Conservation (phyloP, 2,113 vertebrate genomes). For the Burhinus bistriatus region DNA sequence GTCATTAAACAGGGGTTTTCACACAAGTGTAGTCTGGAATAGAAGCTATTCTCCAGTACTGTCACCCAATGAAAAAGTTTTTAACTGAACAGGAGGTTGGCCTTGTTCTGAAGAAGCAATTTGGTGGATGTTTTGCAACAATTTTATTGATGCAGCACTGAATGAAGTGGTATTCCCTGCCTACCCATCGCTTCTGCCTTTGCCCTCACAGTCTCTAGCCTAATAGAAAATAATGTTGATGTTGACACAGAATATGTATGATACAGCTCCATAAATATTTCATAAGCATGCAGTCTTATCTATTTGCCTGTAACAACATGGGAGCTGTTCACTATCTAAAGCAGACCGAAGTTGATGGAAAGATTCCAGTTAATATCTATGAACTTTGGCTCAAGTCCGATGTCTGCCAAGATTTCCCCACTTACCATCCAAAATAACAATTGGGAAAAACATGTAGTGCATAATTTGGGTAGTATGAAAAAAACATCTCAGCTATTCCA, state of each 20-base stretch:
- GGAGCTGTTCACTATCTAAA: slow-evolving; percentile 1
- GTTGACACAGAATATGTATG: neutral
- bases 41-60: neutral
- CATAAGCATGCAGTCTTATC: neutral
- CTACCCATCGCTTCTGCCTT: neutral
- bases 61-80: neutral
- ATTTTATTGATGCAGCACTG: neutral
- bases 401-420: neutral
- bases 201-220: neutral
- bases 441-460: neutral
- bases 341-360: neutral
- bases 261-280: slow-evolving; percentile 32
- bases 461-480: neutral
- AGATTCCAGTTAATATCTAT: neutral
- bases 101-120: neutral
- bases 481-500: slow-evolving; percentile 4
- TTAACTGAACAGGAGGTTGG: neutral
- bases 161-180: neutral
- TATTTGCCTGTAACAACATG: neutral
- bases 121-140: neutral
- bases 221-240: slow-evolving; percentile 18
- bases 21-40: neutral
- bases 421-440: neutral
- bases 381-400: neutral
- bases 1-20: neutral